These are phyloP conservation scores for Leptonema lineaticorne DNA, from an alignment of 1,140 invertebrate species.

Conservation along the genomic window DNA sequence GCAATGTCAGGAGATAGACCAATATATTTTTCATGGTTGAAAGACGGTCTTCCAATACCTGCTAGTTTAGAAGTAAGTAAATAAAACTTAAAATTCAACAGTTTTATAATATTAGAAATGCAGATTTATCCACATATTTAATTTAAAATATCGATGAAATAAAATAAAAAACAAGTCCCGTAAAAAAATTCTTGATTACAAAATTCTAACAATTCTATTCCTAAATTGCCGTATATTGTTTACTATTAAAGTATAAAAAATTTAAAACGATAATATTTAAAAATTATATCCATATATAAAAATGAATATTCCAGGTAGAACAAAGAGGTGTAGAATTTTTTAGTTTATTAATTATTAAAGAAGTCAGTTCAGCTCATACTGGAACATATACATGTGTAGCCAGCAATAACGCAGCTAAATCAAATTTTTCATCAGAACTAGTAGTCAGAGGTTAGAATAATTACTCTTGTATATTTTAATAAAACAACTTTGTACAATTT, in stretches of 20 bases:
- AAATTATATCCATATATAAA: background rate
- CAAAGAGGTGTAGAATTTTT: slow-evolving; percentile 76
- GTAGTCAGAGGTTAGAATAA: slow-evolving; percentile 73
- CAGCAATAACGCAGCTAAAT: slow-evolving; percentile 78
- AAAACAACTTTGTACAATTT: background rate
- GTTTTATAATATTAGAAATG: background rate
- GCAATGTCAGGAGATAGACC: slow-evolving; percentile 83
- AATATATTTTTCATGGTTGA: slow-evolving; percentile 77
- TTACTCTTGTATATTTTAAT: background rate
- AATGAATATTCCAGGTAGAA: slow-evolving; percentile 67
- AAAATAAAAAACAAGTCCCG: too few relatives aligned
- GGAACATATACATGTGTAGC: slow-evolving; percentile 87
- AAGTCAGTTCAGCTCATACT: slow-evolving; percentile 73
- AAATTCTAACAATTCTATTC: too few relatives aligned
- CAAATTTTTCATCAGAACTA: slow-evolving; percentile 78
- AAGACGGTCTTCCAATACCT: slow-evolving; percentile 67
- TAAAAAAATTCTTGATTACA: too few relatives aligned
- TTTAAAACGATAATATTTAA: too few relatives aligned
- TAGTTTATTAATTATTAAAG: slow-evolving; percentile 75
- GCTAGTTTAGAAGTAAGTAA: slow-evolving; percentile 57
- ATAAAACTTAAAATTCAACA: background rate
- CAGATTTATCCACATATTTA: too few relatives aligned
- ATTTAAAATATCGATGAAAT: too few relatives aligned
- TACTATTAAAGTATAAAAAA: too few relatives aligned
- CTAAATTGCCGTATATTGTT: too few relatives aligned